These are phyloP conservation scores for Lordiphosa mommai DNA, from an alignment of 1,140 invertebrate genomes.

Conservation along the genomic window DNA sequence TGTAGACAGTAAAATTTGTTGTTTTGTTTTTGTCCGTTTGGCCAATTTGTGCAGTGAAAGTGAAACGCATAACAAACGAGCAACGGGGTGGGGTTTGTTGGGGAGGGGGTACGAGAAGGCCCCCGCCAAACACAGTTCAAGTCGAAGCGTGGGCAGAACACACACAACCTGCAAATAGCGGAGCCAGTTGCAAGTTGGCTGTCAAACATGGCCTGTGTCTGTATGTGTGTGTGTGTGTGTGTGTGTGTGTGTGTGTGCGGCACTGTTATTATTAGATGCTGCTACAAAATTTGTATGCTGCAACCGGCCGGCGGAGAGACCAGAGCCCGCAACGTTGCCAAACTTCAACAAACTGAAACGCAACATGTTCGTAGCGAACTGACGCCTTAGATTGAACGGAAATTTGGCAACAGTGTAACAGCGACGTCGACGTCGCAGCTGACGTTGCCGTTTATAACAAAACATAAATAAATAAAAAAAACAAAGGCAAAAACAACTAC, in stretches of 20 bases:
- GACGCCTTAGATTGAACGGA: too few species aligned
- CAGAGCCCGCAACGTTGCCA: slow-evolving; percentile 54
- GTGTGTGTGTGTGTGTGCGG: too few species aligned
- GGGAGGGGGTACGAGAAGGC: neutral
- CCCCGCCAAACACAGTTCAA: neutral
- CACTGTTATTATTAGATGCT: too few species aligned
- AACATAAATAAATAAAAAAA: slow-evolving; percentile 14
- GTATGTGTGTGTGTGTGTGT: too few species aligned
- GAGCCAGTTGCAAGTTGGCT: too few species aligned
- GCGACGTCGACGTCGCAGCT: too few species aligned
- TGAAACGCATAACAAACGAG: slow-evolving; percentile 28
- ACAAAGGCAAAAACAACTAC: slow-evolving; percentile 12
- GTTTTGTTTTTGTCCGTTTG: slow-evolving; percentile 8
- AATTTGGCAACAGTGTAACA: slow-evolving; percentile 2
- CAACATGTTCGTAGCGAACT: slow-evolving; percentile 15
- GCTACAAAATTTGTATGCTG: too few species aligned
- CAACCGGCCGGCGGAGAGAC: too few species aligned
- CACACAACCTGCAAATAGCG: too few species aligned
- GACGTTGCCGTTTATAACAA: slow-evolving; percentile 1
- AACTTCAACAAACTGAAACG: slow-evolving; percentile 26
- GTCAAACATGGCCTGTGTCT: too few species aligned
- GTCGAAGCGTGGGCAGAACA: too few species aligned
- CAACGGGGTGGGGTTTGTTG: neutral
- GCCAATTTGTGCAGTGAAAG: slow-evolving; percentile 43
- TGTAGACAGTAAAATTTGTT: too few species aligned